phyloP scores from a whole-genome alignment of 2,113 vertebrate genomes.

The Oryzias curvinotus region DNA sequence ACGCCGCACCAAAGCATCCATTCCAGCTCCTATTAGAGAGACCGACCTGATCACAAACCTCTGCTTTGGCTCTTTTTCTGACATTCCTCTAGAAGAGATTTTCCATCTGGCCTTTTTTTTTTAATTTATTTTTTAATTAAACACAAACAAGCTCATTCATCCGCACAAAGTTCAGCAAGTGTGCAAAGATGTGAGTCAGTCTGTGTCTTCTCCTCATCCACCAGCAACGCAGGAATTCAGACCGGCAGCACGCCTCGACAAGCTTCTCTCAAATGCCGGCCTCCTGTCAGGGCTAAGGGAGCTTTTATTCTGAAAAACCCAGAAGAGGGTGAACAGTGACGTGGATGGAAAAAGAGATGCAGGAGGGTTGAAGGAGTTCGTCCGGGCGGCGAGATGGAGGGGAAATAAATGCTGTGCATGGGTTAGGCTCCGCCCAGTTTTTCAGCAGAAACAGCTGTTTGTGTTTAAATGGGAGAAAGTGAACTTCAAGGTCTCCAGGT shows the following conservation, averaged over 20 bases:
- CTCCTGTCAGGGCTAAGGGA: no score
- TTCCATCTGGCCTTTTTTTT: neutral
- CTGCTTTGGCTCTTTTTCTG: no score
- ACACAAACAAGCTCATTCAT: conserved; percentile 13
- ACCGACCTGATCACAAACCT: no score
- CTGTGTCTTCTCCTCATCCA: conserved; percentile 11
- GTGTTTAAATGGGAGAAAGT: no score
- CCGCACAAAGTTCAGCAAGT: conserved; percentile 15
- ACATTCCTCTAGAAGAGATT: neutral
- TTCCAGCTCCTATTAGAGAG: no score
- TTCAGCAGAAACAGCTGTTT: no score
- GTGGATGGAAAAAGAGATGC: neutral
- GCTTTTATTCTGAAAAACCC: no score
- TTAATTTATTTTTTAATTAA: neutral
- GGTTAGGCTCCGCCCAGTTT: neutral
- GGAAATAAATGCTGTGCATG: conserved; percentile 24
- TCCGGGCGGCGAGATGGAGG: conserved; percentile 38
- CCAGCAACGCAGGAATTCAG: conserved; percentile 23
- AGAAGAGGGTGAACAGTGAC: neutral
- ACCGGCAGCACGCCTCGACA: conserved; percentile 25
- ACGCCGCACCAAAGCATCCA: no score
- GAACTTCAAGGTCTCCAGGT: no score
- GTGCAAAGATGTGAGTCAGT: neutral
- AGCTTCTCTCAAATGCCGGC: conserved; percentile 3
- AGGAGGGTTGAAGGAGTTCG: conserved; percentile 25